Evolutionary conservation across 2,113 vertebrate species (phyloP).

Genomic region (Caloenas nicobarica): DNA sequence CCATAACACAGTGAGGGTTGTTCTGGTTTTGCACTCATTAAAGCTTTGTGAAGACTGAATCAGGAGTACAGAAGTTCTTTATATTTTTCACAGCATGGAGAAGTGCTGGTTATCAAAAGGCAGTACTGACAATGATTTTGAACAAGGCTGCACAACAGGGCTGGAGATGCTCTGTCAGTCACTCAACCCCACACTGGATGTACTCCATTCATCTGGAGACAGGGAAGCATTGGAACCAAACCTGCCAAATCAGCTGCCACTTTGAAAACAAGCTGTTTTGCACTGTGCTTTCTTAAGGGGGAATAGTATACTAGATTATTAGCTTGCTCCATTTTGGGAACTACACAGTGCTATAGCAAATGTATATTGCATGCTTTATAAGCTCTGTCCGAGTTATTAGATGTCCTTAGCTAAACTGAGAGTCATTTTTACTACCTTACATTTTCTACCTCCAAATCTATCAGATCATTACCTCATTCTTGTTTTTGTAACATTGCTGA

Average conservation of each 20-base stretch:
- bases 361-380: neutral
- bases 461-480: neutral
- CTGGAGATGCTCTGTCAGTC: neutral
- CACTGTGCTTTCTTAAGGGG: neutral
- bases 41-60: neutral
- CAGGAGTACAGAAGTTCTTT: neutral
- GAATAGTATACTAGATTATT: neutral
- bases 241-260: neutral
- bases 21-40: neutral
- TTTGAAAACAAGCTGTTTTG: neutral
- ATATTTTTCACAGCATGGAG: neutral
- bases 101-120: neutral
- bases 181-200: neutral
- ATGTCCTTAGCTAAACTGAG: neutral
- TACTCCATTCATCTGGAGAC: neutral
- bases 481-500: neutral
- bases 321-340: neutral
- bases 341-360: neutral
- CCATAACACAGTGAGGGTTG: neutral
- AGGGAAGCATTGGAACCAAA: neutral
- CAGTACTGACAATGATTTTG: neutral
- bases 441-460: neutral
- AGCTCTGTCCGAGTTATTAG: neutral
- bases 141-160: neutral
- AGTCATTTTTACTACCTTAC: neutral